Base-by-base conservation (phyloP, 2,113 vertebrate genomes). In the Alligator mississippiensis region DNA sequence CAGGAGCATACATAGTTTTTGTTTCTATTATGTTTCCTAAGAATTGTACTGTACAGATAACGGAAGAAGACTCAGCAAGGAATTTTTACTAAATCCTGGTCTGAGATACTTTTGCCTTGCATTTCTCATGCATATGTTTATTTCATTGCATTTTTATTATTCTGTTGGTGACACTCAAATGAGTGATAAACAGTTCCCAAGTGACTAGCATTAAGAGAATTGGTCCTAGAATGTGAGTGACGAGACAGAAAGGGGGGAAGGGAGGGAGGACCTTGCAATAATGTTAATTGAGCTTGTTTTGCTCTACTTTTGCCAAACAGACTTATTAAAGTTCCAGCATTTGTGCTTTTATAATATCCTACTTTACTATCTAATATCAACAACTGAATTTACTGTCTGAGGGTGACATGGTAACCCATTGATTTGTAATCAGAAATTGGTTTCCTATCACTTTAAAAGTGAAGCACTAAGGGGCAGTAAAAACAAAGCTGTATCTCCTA, bases 381-480 rank as follows among this genome's bases (percentile, higher is more conserved):
- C 58, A 68, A 54, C 89, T 68, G 55, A 62, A 84, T 92, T 95
- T 87, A 15, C 72, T 85, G n/a, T 95, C 90, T 81, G 38, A 77
- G 93, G 88, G 77, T 86, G 90, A 92, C 92, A 82, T 82, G 84
- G 92, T 94, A 86, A 92, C 85, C 87, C 95, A 97, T 96, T 92
- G 98, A 98, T 98, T 96, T 97, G 94, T 89, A 97, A 97, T 98
- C 96, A 97, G 94, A 96, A 96, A 97, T 98, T 95, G 97, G 97
- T 96, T 97, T 98, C 94, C 97, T 97, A 97, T 97, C 97, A 92
- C 97, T 98, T 98, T 97, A 97, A 98, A 97, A 97, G 91, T 60
- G 91, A 96, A 97, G 97, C 97, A 93, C 97, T 98, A 97, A 98
- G 97, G 97, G 97, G 93, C 97, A 97, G 96, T 96, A 97, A 97